These are phyloP conservation scores for Drosophila helvetica DNA, from an alignment of 2,888 invertebrate genomes.

Conservation along the genomic window DNA sequence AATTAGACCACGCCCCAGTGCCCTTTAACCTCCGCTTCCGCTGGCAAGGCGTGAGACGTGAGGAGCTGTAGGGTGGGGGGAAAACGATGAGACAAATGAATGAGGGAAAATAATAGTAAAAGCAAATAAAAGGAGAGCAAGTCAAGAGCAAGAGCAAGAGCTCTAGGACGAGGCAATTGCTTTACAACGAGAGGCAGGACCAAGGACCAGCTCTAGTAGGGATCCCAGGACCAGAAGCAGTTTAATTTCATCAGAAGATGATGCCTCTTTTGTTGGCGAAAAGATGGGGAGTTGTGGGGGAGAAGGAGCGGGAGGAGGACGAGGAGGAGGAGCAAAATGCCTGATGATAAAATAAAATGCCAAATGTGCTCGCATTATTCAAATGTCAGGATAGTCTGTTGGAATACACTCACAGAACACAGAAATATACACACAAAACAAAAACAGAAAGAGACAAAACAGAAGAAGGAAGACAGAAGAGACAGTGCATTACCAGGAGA, in stretches of 20 bases:
- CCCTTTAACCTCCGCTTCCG: slow-evolving; percentile 20
- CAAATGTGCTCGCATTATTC: slow-evolving; percentile 77
- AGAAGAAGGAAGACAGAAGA: neutral
- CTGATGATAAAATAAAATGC: slow-evolving; percentile 78
- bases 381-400: slow-evolving; percentile 72
- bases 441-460: neutral
- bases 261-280: slow-evolving; percentile 33
- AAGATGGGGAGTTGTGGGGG: neutral
- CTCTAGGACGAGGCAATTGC: neutral
- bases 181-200: neutral
- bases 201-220: neutral
- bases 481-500: slow-evolving; percentile 7
- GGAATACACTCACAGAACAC: slow-evolving; percentile 9
- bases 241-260: slow-evolving; percentile 70
- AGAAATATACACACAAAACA: neutral
- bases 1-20: slow-evolving; percentile 55
- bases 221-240: slow-evolving; percentile 30
- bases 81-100: slow-evolving; percentile 57
- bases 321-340: slow-evolving; percentile 43
- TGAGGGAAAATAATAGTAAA: slow-evolving; percentile 58
- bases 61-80: slow-evolving; percentile 26
- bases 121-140: slow-evolving; percentile 60
- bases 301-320: no score
- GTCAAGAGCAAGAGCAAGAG: slow-evolving; percentile 36
- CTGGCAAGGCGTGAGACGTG: slow-evolving; percentile 17